phyloP scores from a whole-genome alignment of 2,113 vertebrate species.

The Peromyscus californicus region DNA sequence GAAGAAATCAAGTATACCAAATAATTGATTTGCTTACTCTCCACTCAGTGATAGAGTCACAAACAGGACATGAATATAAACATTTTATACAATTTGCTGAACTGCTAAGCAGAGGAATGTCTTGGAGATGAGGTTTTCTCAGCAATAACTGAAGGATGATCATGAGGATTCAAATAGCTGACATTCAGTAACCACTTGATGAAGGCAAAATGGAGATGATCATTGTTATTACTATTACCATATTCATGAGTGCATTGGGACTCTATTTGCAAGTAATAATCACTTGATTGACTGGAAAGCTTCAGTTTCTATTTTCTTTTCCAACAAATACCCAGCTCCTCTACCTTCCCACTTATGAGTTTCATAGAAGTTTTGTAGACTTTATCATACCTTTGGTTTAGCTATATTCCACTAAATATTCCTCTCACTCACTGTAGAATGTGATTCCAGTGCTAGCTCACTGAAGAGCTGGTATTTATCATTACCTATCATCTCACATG shows the following conservation, averaged over 20 bases:
- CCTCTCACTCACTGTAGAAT: background rate
- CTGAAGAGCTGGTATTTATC: background rate
- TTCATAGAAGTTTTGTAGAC: background rate
- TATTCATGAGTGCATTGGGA: conserved; percentile 25
- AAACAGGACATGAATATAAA: conserved; percentile 9
- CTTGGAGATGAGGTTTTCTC: background rate
- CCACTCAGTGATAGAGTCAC: background rate
- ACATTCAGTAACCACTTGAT: conserved; percentile 26
- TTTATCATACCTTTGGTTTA: conserved; percentile 1
- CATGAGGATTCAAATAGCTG: conserved; percentile 16
- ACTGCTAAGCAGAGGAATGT: background rate
- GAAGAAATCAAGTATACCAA: background rate
- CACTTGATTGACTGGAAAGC: conserved; percentile 26
- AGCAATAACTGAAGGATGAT: background rate
- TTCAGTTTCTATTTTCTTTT: conserved; percentile 56
- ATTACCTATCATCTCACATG: background rate
- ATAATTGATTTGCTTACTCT: background rate
- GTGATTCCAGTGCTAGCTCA: background rate
- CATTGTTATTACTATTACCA: conserved; percentile 45
- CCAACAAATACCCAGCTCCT: background rate
- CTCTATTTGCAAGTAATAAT: conserved; percentile 8
- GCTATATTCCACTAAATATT: background rate
- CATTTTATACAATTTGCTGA: conserved; percentile 16
- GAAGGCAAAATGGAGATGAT: background rate
- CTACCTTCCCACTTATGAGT: background rate